phyloP scores from a whole-genome alignment of 2,888 invertebrate species.

The Drosophila maculinotata region DNA sequence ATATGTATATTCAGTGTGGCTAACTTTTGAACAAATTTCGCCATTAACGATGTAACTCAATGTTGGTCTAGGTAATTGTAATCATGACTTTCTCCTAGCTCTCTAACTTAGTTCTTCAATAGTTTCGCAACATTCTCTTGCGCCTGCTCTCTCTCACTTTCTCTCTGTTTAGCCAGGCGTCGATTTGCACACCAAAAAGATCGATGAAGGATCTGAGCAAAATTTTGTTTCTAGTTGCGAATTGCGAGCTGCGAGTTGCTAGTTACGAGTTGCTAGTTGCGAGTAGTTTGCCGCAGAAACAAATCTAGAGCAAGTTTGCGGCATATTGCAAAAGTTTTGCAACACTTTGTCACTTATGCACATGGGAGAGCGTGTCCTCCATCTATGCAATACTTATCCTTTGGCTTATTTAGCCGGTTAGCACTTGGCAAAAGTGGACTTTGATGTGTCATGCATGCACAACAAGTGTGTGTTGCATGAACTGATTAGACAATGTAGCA shows the following conservation, averaged over 20 bases:
- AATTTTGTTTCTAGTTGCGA: constrained; percentile 1
- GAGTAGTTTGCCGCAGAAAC: neutral
- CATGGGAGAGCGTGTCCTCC: constrained; percentile 29
- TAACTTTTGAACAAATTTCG: constrained; percentile 10
- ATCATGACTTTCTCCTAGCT: constrained; percentile 18
- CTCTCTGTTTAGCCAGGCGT: neutral
- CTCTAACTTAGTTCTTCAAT: constrained; percentile 11
- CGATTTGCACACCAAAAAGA: constrained; percentile 17
- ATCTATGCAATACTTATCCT: constrained; percentile 13
- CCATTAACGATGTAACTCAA: constrained; percentile 6
- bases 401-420: constrained; percentile 17
- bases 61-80: constrained; percentile 24
- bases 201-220: constrained; percentile 23
- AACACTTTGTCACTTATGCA: constrained; percentile 54
- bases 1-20: neutral
- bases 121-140: constrained; percentile 12
- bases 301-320: constrained; percentile 62
- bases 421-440: constrained; percentile 14
- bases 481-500: constrained; percentile 58
- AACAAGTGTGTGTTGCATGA: constrained; percentile 64
- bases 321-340: constrained; percentile 71
- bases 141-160: neutral
- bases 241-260: constrained; percentile 1
- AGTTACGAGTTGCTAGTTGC: constrained; percentile 12
- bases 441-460: constrained; percentile 44